Conservation (phyloP, 2,797 vertebrate species). For the Limosa lapponica region DNA sequence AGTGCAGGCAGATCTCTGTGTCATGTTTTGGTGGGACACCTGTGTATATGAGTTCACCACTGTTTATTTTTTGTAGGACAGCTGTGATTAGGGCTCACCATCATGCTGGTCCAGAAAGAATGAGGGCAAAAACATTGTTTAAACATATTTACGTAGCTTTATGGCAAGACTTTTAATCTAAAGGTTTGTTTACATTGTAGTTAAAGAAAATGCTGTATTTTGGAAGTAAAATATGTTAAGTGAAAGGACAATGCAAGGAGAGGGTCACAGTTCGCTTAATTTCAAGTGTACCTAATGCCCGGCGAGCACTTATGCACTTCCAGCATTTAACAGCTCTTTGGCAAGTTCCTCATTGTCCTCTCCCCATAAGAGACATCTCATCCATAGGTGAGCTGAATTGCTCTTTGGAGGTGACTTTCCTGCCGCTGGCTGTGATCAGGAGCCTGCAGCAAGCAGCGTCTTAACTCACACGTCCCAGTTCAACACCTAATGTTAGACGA, state of each 20-base stretch:
- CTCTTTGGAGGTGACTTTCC: not conserved
- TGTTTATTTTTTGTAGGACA: not conserved
- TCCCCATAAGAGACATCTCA: not conserved
- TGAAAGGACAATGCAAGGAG: not conserved
- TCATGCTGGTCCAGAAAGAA: not conserved
- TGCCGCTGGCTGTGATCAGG: not conserved
- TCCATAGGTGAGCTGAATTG: not conserved
- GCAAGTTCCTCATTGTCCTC: not conserved
- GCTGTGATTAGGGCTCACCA: not conserved
- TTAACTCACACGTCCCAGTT: not conserved
- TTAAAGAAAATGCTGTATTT: not conserved
- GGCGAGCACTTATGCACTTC: not conserved
- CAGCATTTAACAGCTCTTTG: not conserved
- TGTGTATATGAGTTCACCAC: not conserved
- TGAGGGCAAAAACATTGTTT: fast-evolving
- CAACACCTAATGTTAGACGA: fast-evolving
- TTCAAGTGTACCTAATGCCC: not conserved
- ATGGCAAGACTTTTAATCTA: not conserved
- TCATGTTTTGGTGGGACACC: fast-evolving
- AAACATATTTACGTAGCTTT: not conserved
- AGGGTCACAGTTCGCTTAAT: not conserved
- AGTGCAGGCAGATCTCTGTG: not conserved
- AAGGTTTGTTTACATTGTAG: not conserved
- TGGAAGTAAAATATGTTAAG: not conserved
- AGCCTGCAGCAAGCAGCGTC: not conserved